Percentiles rank a stretch among this genome's conserved stretches.
phyloP scores from a whole-genome alignment of 1,140 invertebrate genomes.

The Anastatus disparis region DNA sequence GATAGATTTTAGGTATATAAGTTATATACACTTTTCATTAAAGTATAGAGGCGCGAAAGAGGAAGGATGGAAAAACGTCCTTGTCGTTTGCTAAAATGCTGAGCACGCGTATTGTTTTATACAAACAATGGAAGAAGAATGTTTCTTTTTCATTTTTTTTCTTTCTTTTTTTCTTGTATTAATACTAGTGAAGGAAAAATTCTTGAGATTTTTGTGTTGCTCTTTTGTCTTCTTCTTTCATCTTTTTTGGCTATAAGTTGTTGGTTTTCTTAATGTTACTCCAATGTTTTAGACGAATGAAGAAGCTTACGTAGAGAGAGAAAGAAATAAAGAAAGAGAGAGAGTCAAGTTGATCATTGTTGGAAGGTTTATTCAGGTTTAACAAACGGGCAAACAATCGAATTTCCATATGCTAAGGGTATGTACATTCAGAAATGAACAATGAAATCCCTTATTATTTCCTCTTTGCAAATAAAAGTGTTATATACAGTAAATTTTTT shows the following conservation, averaged over 20 bases:
- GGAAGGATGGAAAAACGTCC: too few relatives aligned
- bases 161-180: too few relatives aligned
- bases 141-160: constrained; percentile 25
- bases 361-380: background rate
- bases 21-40: constrained; percentile 26
- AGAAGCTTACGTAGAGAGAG: background rate
- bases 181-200: constrained; percentile 33
- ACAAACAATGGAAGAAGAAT: constrained; percentile 21
- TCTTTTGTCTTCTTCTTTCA: background rate
- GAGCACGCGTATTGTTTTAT: constrained; percentile 8
- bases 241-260: background rate
- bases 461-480: background rate
- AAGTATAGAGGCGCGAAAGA: constrained; percentile 12
- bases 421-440: constrained; percentile 15
- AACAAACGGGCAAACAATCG: constrained; percentile 32
- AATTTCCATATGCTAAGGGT: constrained; percentile 37
- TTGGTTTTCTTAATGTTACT: background rate
- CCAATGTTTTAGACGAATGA: constrained; percentile 20
- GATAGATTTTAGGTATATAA: constrained; percentile 26
- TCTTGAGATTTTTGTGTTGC: background rate
- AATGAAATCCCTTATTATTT: constrained; percentile 33
- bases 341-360: constrained; percentile 16
- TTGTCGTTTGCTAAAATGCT: too few relatives aligned
- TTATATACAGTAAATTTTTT: too few relatives aligned
- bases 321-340: too few relatives aligned